Evolutionary conservation across 1,140 invertebrate genomes (phyloP).

Genomic region (Euura lappo): DNA sequence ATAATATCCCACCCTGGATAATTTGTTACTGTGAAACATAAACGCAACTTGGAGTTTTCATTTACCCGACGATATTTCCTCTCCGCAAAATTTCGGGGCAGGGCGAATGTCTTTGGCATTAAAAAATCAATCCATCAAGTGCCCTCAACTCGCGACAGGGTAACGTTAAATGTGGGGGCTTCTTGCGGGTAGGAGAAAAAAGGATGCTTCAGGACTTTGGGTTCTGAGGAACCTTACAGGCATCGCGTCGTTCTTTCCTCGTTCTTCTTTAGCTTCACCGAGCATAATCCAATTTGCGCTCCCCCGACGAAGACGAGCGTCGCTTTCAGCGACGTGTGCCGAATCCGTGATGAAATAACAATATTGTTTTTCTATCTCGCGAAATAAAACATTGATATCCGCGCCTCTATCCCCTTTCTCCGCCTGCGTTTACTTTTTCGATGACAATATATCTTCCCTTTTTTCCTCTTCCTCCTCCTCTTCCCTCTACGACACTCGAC

Average conservation of each 20-base stretch:
- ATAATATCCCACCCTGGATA: no score
- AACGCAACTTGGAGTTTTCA: no score
- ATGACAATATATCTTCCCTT: no score
- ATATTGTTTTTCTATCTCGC: slow-evolving; percentile 52
- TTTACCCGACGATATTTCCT: no score
- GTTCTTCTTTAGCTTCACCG: slow-evolving; percentile 28
- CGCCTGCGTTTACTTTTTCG: neutral
- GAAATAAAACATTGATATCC: slow-evolving; percentile 22
- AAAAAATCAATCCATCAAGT: slow-evolving; percentile 27
- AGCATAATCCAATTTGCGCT: slow-evolving; percentile 59
- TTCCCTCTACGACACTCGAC: no score
- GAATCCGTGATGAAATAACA: slow-evolving; percentile 55
- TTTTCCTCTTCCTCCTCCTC: no score
- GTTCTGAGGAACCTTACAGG: neutral
- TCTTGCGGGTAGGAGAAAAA: neutral
- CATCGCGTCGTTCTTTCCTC: slow-evolving; percentile 8
- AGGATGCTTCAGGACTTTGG: neutral
- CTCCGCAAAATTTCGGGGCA: no score
- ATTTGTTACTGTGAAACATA: no score
- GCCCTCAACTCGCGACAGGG: slow-evolving; percentile 18
- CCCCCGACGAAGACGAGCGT: slow-evolving; percentile 44
- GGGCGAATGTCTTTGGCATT: slow-evolving; percentile 18
- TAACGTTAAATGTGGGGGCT: neutral
- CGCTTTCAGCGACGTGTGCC: slow-evolving; percentile 54
- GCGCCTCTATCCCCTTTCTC: neutral